These are phyloP conservation scores for Leucoma salicis DNA, from an alignment of 2,888 invertebrate genomes.

Conservation along the genomic window DNA sequence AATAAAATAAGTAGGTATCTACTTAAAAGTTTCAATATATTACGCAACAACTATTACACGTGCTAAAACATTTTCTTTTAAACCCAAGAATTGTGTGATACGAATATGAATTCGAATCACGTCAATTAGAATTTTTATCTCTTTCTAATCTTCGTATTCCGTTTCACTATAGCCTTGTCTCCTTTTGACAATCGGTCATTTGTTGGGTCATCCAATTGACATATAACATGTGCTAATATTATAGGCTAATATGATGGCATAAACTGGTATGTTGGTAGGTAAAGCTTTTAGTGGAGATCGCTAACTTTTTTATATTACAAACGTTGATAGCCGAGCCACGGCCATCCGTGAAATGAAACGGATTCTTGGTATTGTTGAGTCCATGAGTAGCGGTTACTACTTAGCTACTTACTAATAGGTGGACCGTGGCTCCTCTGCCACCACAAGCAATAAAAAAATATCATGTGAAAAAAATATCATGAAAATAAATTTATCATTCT, in stretches of 20 bases:
- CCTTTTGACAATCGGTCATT: neutral
- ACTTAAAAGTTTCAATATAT: neutral
- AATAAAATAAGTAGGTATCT: neutral
- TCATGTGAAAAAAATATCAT: too few species aligned
- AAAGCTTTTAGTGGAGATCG: too few species aligned
- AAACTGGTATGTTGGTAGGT: too few species aligned
- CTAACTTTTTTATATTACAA: too few species aligned
- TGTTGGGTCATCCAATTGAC: neutral
- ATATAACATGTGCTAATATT: neutral
- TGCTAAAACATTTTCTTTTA: neutral
- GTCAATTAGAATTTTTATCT: conserved; percentile 1
- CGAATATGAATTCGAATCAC: too few species aligned
- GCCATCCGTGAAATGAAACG: neutral
- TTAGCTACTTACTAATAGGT: too few species aligned
- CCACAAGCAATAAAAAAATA: too few species aligned
- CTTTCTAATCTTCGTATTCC: neutral
- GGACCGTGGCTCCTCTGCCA: too few species aligned
- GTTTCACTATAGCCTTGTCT: neutral
- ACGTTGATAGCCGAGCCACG: too few species aligned
- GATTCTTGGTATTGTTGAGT: neutral
- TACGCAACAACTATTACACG: neutral
- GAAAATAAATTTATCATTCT: too few species aligned
- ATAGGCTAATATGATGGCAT: too few species aligned
- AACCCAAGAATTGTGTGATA: neutral
- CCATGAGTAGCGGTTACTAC: too few species aligned